These are phyloP conservation scores for Physella acuta DNA, from an alignment of 1,140 invertebrate species.

Conservation along the genomic window DNA sequence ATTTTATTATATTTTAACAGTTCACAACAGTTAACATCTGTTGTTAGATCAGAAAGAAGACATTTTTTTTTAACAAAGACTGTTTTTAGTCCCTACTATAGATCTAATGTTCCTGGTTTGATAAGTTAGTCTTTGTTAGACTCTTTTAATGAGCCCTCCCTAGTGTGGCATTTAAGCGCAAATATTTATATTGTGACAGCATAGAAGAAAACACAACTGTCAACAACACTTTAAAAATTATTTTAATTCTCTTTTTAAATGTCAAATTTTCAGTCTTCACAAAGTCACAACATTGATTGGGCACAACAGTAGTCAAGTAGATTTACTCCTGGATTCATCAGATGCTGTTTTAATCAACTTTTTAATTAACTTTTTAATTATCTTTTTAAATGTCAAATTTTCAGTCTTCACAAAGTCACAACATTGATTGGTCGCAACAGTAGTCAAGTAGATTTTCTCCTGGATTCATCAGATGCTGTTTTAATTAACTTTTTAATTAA, in stretches of 20 bases:
- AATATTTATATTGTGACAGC: too few relatives aligned
- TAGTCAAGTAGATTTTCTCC: background rate
- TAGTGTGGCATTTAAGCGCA: constrained; percentile 1
- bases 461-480: background rate
- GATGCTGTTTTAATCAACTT: background rate
- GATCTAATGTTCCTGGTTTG: background rate
- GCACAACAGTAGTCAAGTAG: background rate
- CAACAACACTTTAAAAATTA: background rate
- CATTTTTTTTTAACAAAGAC: background rate
- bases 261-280: constrained; percentile 27
- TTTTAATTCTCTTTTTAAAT: background rate
- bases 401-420: constrained; percentile 31
- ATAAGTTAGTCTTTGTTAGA: background rate
- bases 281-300: constrained; percentile 33
- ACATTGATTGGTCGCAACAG: constrained; percentile 27
- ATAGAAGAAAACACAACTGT: too few relatives aligned
- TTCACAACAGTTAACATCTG: background rate
- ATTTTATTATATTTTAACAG: background rate
- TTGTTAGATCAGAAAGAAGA: background rate
- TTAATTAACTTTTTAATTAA: too few relatives aligned
- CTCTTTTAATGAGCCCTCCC: background rate
- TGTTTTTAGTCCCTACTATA: background rate
- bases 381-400: background rate
- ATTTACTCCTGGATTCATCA: background rate
- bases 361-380: background rate